These are phyloP conservation scores for Telenomus remus DNA, from an alignment of 1,140 invertebrate species.

Conservation along the genomic window DNA sequence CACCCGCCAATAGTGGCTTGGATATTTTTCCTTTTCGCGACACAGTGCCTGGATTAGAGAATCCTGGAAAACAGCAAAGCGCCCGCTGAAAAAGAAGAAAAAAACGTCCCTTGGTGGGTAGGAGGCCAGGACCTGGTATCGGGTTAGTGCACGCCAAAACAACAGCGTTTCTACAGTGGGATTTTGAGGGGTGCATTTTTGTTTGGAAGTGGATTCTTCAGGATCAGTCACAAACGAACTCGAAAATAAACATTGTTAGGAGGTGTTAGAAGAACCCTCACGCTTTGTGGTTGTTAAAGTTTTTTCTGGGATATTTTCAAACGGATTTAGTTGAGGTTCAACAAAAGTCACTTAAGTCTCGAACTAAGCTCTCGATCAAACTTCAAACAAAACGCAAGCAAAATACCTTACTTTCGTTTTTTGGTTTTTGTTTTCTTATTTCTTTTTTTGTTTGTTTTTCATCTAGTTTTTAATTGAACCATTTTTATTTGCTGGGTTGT, in stretches of 20 bases:
- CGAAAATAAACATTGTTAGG: background rate
- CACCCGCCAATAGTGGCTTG: slow-evolving; percentile 87
- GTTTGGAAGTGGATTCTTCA: background rate
- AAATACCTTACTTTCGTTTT: slow-evolving; percentile 69
- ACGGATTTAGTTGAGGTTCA: no score
- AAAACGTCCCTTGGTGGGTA: slow-evolving; percentile 75
- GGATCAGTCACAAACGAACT: background rate
- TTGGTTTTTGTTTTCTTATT: slow-evolving; percentile 59
- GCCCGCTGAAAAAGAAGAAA: slow-evolving; percentile 83
- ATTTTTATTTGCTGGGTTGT: background rate
- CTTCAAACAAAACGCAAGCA: slow-evolving; percentile 65
- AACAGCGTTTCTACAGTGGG: slow-evolving; percentile 70
- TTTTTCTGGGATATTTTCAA: no score
- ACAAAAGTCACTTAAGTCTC: slow-evolving; percentile 8
- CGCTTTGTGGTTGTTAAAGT: no score
- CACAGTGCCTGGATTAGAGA: slow-evolving; percentile 87
- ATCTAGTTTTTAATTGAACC: background rate
- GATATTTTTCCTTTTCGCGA: slow-evolving; percentile 88
- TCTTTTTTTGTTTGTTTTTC: slow-evolving; percentile 63
- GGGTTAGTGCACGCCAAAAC: slow-evolving; percentile 74
- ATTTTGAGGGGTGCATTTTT: slow-evolving; percentile 1
- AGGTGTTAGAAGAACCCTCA: no score
- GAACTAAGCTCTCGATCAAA: slow-evolving; percentile 46
- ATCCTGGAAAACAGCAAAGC: slow-evolving; percentile 91
- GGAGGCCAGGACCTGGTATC: slow-evolving; percentile 75